Conservation (phyloP, 1,140 invertebrate species). For the Leptopilina clavipes region DNA sequence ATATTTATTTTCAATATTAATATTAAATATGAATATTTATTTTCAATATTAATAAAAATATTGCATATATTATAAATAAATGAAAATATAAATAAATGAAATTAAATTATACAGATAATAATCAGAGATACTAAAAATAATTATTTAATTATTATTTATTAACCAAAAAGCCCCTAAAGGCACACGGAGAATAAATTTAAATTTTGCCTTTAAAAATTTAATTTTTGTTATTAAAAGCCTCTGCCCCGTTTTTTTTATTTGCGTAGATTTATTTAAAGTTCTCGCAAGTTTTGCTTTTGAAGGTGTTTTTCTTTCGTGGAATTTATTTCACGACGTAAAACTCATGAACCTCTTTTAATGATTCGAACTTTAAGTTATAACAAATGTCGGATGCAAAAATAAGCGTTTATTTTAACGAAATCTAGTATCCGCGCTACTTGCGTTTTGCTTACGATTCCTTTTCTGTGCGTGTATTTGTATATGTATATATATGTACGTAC, state of each 20-base stretch:
- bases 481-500: neutral
- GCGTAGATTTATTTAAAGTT: neutral
- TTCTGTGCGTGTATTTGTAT: neutral
- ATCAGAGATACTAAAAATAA: no score
- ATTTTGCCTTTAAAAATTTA: neutral
- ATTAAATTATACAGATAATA: no score
- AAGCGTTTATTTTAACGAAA: slow-evolving; percentile 3
- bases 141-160: neutral
- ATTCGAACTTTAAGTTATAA: slow-evolving; percentile 1
- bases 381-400: neutral
- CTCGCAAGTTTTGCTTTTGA: neutral
- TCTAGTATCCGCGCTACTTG: neutral
- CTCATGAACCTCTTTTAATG: neutral
- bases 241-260: no score
- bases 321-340: neutral
- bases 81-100: no score
- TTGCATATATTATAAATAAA: no score
- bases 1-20: no score
- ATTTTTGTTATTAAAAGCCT: neutral
- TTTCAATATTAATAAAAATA: no score
- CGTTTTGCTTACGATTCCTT: neutral
- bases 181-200: neutral
- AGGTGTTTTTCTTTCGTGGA: neutral
- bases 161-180: no score
- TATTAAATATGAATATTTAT: no score